A percentile compares a stretch with the other conserved stretches of the same genome.
phyloP scores from a whole-genome alignment of 2,888 invertebrate genomes.

The Panzeria rudis region DNA sequence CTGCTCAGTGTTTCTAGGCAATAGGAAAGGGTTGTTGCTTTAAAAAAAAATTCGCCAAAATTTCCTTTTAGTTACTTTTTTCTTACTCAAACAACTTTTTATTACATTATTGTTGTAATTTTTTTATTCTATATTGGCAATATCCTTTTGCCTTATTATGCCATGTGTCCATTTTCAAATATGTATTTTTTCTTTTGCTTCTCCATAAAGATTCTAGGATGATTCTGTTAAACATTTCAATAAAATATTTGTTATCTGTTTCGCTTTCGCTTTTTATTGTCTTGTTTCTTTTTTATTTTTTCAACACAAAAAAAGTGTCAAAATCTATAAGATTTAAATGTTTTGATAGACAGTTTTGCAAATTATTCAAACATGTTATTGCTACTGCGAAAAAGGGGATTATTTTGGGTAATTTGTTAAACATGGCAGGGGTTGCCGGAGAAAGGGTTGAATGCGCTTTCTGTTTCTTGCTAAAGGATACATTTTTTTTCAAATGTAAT shows the following conservation, averaged over 20 bases:
- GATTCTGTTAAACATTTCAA: constrained; percentile 64
- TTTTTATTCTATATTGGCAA: constrained; percentile 20
- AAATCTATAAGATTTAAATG: constrained; percentile 65
- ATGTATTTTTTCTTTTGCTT: background rate
- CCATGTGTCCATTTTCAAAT: constrained; percentile 16
- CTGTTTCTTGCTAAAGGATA: constrained; percentile 17
- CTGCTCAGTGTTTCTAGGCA: background rate
- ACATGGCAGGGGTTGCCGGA: background rate
- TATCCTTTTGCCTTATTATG: constrained; percentile 16
- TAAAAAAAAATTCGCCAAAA: constrained; percentile 26
- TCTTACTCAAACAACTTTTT: constrained; percentile 13
- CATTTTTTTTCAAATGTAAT: constrained; percentile 50
- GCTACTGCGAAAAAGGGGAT: constrained; percentile 12
- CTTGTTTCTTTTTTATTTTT: constrained; percentile 1
- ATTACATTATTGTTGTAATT: constrained; percentile 37
- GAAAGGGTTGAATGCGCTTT: too few species aligned
- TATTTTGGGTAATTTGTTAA: constrained; percentile 59
- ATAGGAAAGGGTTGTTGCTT: constrained; percentile 49
- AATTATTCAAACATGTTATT: constrained; percentile 63
- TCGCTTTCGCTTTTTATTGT: constrained; percentile 17
- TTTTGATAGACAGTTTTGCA: constrained; percentile 72
- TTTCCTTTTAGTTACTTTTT: constrained; percentile 3
- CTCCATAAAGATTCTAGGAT: background rate
- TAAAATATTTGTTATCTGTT: constrained; percentile 64
- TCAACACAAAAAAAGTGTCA: constrained; percentile 57